Conservation (phyloP, 2,888 invertebrate genomes). For the Hemicrepidius hirtus region DNA sequence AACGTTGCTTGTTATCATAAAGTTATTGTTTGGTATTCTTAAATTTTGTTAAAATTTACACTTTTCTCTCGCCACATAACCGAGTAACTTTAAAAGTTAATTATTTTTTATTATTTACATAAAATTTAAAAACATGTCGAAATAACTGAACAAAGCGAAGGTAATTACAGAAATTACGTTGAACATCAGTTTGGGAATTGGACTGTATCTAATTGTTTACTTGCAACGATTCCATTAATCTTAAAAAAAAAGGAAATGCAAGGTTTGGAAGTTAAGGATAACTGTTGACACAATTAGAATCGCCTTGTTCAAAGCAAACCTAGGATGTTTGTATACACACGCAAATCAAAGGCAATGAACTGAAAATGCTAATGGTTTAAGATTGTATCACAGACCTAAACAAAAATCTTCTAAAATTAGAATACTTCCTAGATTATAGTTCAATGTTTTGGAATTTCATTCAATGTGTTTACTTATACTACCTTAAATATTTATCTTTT, state of each 20-base stretch:
- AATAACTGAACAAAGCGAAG: conserved; percentile 13
- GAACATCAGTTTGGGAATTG: conserved; percentile 19
- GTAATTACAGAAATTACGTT: conserved; percentile 20
- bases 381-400: conserved; percentile 18
- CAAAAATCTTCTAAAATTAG: conserved; percentile 24
- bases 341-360: conserved; percentile 24
- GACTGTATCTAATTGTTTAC: conserved; percentile 39
- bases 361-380: conserved; percentile 21
- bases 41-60: conserved; percentile 1
- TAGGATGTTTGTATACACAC: conserved; percentile 22
- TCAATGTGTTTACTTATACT: too few species aligned
- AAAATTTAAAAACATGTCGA: background rate
- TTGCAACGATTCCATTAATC: conserved; percentile 33
- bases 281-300: conserved; percentile 24
- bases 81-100: background rate
- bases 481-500: too few species aligned
- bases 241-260: conserved; percentile 23
- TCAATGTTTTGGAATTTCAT: too few species aligned
- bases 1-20: background rate
- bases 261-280: conserved; percentile 4
- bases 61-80: background rate
- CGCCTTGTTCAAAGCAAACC: conserved; percentile 11
- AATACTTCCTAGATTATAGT: background rate
- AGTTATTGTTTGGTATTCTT: background rate
- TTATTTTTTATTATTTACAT: background rate